Evolutionary conservation across 2,797 vertebrate genomes (phyloP).

Genomic region (Coregonus suidteri): DNA sequence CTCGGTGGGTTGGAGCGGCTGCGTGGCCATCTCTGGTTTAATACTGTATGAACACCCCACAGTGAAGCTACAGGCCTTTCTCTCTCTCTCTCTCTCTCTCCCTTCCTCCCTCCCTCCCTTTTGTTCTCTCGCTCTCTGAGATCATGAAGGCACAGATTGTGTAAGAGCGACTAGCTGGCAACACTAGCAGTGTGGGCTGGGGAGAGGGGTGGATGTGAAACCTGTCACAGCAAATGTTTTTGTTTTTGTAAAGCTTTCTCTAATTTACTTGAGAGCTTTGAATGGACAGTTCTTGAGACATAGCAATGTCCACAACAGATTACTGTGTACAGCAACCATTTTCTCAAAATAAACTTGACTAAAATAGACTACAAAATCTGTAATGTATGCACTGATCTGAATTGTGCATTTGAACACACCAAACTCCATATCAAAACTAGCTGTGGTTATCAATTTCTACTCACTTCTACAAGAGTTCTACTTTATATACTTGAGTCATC

Average conservation of each 20-base stretch:
- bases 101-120: conserved; percentile 23
- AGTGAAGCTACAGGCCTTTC: conserved; percentile 48
- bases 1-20: conserved; percentile 38
- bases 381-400: neutral
- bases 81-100: conserved; percentile 30
- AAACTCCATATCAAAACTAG: neutral
- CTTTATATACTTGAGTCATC: neutral
- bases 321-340: neutral
- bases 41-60: conserved; percentile 54
- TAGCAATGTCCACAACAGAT: neutral
- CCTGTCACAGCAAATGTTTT: conserved; percentile 44
- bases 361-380: too few species aligned
- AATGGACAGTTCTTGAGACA: neutral
- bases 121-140: conserved; percentile 34
- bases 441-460: conserved; percentile 35
- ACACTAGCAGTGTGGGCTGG: conserved; percentile 6
- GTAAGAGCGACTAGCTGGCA: conserved; percentile 51
- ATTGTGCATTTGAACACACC: neutral
- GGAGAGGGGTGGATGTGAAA: conserved; percentile 17
- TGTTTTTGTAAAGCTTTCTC: conserved; percentile 31
- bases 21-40: conserved; percentile 53
- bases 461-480: conserved; percentile 26
- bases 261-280: neutral
- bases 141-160: conserved; percentile 42
- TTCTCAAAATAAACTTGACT: neutral